A percentile compares a stretch with the other conserved stretches of the same genome.
phyloP scores from a whole-genome alignment of 2,113 vertebrate genomes.

The Tupaia chinensis region DNA sequence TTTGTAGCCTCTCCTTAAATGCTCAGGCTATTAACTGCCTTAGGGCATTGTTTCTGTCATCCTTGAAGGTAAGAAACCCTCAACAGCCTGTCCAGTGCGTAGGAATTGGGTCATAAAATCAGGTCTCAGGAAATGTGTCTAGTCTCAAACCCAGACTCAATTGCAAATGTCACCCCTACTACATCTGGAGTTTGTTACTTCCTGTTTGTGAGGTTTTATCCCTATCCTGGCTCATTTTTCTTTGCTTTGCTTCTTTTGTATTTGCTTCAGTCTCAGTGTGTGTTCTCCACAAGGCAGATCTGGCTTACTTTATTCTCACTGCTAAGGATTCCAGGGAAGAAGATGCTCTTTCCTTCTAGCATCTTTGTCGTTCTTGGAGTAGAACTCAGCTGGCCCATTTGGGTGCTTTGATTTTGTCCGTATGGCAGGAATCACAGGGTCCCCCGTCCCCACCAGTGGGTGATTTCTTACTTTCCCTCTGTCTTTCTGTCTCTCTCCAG shows the following conservation, averaged over 20 bases:
- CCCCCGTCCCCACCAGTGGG: background rate
- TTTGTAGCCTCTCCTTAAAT: background rate
- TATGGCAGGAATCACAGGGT: background rate
- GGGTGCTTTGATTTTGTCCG: background rate
- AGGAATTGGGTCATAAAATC: background rate
- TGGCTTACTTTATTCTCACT: background rate
- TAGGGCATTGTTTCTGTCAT: background rate
- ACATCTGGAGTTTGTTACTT: background rate
- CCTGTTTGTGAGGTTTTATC: background rate
- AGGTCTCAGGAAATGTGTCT: background rate
- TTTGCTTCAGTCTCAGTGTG: background rate
- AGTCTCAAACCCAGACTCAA: background rate
- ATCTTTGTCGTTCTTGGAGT: background rate
- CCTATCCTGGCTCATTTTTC: background rate
- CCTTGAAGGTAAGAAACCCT: background rate
- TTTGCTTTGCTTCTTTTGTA: background rate
- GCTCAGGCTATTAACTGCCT: background rate
- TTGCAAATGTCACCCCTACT: background rate
- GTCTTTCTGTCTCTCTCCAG: too few relatives aligned
- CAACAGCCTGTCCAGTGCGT: background rate
- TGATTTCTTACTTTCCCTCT: too few relatives aligned
- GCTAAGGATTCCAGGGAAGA: background rate
- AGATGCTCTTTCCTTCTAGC: fast-evolving
- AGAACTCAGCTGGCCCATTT: background rate
- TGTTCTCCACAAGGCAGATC: background rate